These are phyloP conservation scores for Carterocephalus palaemon DNA, from an alignment of 2,888 invertebrate species.

Conservation along the genomic window DNA sequence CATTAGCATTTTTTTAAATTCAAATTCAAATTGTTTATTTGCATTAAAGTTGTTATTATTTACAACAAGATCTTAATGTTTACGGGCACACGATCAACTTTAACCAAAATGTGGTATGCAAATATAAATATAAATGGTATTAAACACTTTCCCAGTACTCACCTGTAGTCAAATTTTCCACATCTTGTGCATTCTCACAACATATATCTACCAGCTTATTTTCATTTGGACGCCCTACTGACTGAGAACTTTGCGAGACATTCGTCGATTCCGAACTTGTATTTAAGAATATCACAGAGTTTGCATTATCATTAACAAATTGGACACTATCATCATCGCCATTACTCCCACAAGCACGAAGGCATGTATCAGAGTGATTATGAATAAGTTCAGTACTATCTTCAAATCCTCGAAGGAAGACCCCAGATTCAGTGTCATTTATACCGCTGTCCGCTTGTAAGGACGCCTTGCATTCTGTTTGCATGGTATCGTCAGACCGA, in stretches of 20 bases:
- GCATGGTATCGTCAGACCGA: conserved; percentile 16
- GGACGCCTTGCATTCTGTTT: conserved; percentile 30
- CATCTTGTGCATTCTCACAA: conserved; percentile 45
- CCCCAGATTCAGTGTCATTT: conserved; percentile 48
- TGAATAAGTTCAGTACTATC: conserved; percentile 63
- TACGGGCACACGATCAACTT: too few relatives aligned
- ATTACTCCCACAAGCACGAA: conserved; percentile 59
- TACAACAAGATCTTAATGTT: too few relatives aligned
- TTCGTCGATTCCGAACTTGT: conserved; percentile 32
- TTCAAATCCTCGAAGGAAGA: conserved; percentile 38
- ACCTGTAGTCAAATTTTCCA: conserved; percentile 24
- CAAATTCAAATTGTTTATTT: too few relatives aligned
- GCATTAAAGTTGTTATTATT: too few relatives aligned
- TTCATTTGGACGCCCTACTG: conserved; percentile 18
- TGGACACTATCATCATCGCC: conserved; percentile 52
- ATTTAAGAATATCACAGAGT: conserved; percentile 50
- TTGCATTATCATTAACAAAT: conserved; percentile 44
- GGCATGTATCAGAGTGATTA: conserved; percentile 68
- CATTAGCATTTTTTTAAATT: too few relatives aligned
- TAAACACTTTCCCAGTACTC: too few relatives aligned
- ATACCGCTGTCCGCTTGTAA: conserved; percentile 52
- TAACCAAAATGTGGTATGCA: too few relatives aligned
- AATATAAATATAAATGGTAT: too few relatives aligned
- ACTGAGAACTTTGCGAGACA: conserved; percentile 1
- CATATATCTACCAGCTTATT: conserved; percentile 39